Evolutionary conservation across 2,113 vertebrate species (phyloP).

Genomic region (Struthidea cinerea): DNA sequence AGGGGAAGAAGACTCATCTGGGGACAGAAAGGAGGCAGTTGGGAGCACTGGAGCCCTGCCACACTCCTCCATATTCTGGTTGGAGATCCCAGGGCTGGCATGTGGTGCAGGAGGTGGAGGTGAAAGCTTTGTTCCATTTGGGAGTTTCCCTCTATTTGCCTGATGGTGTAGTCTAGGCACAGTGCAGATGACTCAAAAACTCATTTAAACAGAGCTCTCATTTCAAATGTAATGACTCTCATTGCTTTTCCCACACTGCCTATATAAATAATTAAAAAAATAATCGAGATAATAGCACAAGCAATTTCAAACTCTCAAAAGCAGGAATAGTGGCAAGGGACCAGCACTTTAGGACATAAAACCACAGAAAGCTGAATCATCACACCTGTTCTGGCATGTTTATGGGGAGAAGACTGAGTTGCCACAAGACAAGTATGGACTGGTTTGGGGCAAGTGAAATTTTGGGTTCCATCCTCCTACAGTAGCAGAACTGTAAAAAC

Average conservation of each 20-base stretch:
- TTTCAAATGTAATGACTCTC: background rate
- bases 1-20: background rate
- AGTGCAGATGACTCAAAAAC: background rate
- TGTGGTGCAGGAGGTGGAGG: background rate
- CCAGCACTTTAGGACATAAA: conserved; percentile 12
- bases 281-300: background rate
- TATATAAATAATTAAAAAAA: background rate
- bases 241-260: conserved; percentile 19
- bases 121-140: background rate
- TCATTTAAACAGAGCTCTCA: background rate
- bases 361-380: conserved; percentile 23
- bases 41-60: background rate
- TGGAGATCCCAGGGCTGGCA: background rate
- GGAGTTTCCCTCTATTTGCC: background rate
- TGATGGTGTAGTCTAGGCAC: background rate
- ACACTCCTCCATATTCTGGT: background rate
- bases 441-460: background rate
- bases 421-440: conserved; percentile 3
- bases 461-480: background rate
- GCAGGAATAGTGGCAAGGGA: background rate
- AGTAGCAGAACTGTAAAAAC: background rate
- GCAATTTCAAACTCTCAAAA: conserved; percentile 6
- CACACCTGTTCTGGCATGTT: background rate
- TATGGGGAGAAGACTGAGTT: background rate
- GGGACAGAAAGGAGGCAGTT: background rate